Conservation (phyloP, 2,888 invertebrate species). For the Diogma glabrata region DNA sequence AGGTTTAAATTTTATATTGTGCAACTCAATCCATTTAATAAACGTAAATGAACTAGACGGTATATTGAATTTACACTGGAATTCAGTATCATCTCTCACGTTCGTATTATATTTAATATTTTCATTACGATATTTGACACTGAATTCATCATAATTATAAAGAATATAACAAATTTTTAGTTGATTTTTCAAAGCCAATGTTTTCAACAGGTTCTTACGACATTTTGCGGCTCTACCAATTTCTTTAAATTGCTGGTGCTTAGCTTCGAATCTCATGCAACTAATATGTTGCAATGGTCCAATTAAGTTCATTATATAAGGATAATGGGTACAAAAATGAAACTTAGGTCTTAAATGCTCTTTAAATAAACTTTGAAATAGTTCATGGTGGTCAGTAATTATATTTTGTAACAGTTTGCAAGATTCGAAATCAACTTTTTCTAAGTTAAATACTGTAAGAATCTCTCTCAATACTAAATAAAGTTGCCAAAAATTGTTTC, state of each 20-base stretch:
- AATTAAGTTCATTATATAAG: background rate
- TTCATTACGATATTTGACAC: background rate
- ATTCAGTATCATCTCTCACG: no score
- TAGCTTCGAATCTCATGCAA: background rate
- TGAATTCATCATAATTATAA: background rate
- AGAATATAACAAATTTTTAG: background rate
- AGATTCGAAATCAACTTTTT: background rate
- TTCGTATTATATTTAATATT: no score
- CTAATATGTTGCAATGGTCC: background rate
- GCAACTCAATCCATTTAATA: no score
- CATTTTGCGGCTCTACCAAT: background rate
- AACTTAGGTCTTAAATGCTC: background rate
- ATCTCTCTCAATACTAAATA: background rate
- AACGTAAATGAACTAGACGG: no score
- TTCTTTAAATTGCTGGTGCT: background rate
- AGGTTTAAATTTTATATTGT: no score
- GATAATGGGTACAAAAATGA: constrained; percentile 1
- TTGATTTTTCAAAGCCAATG: background rate
- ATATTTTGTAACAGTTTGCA: background rate
- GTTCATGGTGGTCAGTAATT: background rate
- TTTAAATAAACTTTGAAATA: background rate
- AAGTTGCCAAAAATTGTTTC: background rate
- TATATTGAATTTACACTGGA: no score
- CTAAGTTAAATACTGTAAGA: background rate
- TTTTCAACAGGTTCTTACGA: background rate